A percentile compares a stretch with the other conserved stretches of the same genome.
phyloP scores from a whole-genome alignment of 35 echinoderm and acorn worm species.

The Holothuria glaberrima region DNA sequence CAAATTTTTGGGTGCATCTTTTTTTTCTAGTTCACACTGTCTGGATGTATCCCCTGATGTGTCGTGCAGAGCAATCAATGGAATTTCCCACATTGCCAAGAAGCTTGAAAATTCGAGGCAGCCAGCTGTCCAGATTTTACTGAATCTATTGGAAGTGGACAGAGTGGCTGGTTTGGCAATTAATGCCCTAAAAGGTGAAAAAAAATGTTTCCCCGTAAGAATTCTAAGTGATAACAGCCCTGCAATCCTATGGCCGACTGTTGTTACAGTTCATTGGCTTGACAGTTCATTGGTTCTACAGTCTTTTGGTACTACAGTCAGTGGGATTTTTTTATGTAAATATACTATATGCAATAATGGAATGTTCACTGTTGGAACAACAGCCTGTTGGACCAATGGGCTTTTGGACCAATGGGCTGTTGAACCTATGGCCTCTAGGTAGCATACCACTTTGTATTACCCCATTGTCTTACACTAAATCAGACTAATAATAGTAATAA shows the following conservation, averaged over 20 bases:
- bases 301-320: too few species aligned
- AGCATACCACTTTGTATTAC: too few species aligned
- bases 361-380: too few species aligned
- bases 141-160: constrained; percentile 28
- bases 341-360: too few species aligned
- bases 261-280: background rate
- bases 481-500: too few species aligned
- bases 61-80: constrained; percentile 8
- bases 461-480: too few species aligned
- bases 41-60: constrained; percentile 39
- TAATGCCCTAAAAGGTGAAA: constrained; percentile 25
- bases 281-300: background rate
- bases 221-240: background rate
- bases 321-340: too few species aligned
- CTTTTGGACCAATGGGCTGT: too few species aligned
- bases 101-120: background rate
- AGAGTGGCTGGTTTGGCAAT: constrained; percentile 7
- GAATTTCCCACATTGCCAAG: background rate
- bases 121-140: constrained; percentile 11
- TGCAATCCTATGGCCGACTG: background rate
- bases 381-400: too few species aligned
- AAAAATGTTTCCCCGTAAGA: background rate
- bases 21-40: constrained; percentile 40
- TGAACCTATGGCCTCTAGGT: too few species aligned
- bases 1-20: background rate